Evolutionary conservation across 2,797 vertebrate genomes (phyloP).

Genomic region (Aulostomus chinensis): DNA sequence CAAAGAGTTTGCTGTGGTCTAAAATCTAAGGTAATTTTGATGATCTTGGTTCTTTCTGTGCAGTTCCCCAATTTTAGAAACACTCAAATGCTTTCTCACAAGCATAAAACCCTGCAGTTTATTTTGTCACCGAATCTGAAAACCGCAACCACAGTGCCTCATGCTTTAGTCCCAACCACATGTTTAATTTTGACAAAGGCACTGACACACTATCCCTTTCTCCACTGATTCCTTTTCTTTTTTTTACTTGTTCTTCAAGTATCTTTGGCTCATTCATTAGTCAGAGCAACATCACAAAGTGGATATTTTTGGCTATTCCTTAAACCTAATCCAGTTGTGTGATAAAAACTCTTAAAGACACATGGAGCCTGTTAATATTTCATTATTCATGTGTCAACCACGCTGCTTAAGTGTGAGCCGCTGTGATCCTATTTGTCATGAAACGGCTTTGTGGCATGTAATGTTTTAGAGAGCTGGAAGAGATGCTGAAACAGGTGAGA

Average conservation of each 20-base stretch:
- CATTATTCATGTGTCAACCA: constrained; percentile 53
- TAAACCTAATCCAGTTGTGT: constrained; percentile 52
- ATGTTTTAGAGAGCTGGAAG: constrained; percentile 31
- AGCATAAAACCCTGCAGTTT: constrained; percentile 64
- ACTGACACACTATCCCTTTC: constrained; percentile 45
- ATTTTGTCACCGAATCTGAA: constrained; percentile 72
- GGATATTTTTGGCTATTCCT: constrained; percentile 37
- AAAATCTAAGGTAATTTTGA: too few relatives aligned
- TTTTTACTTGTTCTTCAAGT: constrained; percentile 9
- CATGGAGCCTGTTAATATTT: constrained; percentile 61
- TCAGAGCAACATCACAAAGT: constrained; percentile 37
- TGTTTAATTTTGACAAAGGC: constrained; percentile 53
- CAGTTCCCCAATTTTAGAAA: constrained; percentile 32
- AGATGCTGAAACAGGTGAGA: constrained; percentile 48
- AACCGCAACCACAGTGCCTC: constrained; percentile 67
- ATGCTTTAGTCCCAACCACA: constrained; percentile 49
- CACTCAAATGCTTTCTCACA: constrained; percentile 52
- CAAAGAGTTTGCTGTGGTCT: neutral
- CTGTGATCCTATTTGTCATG: constrained; percentile 46
- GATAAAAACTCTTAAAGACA: constrained; percentile 48
- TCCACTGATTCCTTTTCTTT: constrained; percentile 10
- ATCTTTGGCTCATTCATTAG: constrained; percentile 27
- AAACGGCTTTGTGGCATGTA: constrained; percentile 27
- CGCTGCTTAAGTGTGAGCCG: constrained; percentile 19
- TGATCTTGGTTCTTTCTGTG: too few relatives aligned